phyloP scores from a whole-genome alignment of 2,797 vertebrate species.

The Xiphorhynchus erythropygius region DNA sequence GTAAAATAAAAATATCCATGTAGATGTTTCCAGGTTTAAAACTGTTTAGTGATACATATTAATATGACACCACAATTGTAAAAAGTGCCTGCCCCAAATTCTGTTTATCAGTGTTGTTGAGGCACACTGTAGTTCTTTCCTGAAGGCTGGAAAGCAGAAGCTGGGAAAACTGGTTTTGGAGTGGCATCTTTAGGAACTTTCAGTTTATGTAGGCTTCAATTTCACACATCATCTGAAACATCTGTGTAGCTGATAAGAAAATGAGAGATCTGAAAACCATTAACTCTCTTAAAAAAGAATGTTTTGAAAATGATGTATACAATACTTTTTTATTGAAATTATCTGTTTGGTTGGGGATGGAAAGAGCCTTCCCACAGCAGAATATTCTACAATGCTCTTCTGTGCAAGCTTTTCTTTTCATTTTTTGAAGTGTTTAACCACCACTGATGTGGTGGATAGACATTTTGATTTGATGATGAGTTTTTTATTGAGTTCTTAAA shows the following conservation, averaged over 20 bases:
- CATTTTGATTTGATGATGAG: background rate
- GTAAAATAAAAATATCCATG: background rate
- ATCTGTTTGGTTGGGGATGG: background rate
- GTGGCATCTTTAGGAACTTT: background rate
- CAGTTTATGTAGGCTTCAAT: background rate
- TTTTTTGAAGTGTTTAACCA: background rate
- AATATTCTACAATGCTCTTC: background rate
- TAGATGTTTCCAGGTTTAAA: background rate
- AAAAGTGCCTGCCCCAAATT: background rate
- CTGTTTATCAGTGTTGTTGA: background rate
- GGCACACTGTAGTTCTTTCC: background rate
- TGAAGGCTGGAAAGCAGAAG: background rate
- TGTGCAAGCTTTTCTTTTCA: rapidly evolving
- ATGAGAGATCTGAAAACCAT: background rate
- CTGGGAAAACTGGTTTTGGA: background rate
- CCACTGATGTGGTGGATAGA: background rate
- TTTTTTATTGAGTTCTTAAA: background rate
- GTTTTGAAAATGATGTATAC: background rate
- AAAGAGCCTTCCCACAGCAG: background rate
- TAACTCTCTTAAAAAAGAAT: background rate
- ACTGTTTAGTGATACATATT: background rate
- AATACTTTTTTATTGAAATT: background rate
- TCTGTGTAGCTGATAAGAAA: background rate
- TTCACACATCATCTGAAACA: background rate
- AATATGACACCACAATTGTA: background rate